Evolutionary conservation across 2,797 vertebrate species (phyloP).

Genomic region (Hephaestus fuliginosus): DNA sequence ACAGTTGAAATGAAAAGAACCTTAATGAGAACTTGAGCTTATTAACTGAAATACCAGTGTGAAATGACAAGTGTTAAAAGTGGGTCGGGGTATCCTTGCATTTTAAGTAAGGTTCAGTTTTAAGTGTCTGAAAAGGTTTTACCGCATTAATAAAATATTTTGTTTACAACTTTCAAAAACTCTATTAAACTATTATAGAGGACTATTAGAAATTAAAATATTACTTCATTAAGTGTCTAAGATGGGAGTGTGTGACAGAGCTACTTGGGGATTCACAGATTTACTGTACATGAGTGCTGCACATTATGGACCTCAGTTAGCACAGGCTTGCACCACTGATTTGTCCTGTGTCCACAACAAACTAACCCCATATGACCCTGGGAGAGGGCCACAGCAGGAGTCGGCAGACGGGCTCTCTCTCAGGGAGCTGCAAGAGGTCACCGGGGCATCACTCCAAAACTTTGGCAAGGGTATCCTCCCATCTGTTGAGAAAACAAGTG

Average conservation of each 20-base stretch:
- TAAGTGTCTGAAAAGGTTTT: not conserved
- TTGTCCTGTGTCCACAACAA: slow-evolving; percentile 66
- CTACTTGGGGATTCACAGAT: slow-evolving; percentile 5
- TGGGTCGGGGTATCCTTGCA: not conserved
- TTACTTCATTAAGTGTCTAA: slow-evolving; percentile 16
- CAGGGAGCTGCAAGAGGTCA: slow-evolving; percentile 74
- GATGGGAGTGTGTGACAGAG: slow-evolving; percentile 16
- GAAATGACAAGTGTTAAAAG: too few relatives aligned
- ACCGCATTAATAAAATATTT: too few relatives aligned
- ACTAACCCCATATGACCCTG: slow-evolving; percentile 71
- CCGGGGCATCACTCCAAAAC: slow-evolving; percentile 69
- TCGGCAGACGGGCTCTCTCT: slow-evolving; percentile 75
- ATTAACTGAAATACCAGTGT: not conserved
- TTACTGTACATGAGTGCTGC: slow-evolving; percentile 1
- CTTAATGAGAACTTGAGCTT: not conserved
- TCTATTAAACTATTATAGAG: not conserved
- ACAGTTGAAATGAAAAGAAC: not conserved
- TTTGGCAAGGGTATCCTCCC: slow-evolving; percentile 80
- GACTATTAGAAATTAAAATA: slow-evolving; percentile 4
- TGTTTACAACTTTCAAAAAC: not conserved
- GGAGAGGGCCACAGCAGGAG: slow-evolving; percentile 70
- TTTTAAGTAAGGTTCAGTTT: not conserved
- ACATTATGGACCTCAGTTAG: slow-evolving; percentile 19
- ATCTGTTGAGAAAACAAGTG: slow-evolving; percentile 82
- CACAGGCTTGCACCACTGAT: slow-evolving; percentile 46